A percentile compares a stretch with the other conserved stretches of the same genome.
Conservation (phyloP, 2,888 invertebrate species). For the Poecilus cupreus region DNA sequence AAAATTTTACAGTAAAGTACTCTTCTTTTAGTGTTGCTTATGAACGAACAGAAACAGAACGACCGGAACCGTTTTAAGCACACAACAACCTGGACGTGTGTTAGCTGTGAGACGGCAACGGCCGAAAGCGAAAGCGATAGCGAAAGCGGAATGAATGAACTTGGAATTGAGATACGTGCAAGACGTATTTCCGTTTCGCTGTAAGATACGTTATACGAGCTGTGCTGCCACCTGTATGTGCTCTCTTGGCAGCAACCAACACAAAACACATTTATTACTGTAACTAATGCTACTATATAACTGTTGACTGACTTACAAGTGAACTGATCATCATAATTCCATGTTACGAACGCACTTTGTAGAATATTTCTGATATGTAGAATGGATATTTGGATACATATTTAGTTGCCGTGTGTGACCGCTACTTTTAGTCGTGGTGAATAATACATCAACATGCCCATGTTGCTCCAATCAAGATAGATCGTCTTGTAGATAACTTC, state of each 20-base stretch:
- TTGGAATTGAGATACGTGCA: slow-evolving; percentile 2
- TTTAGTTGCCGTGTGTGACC: slow-evolving; percentile 59
- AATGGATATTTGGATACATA: slow-evolving; percentile 60
- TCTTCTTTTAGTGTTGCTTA: slow-evolving; percentile 25
- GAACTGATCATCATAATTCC: slow-evolving; percentile 57
- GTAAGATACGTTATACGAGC: slow-evolving; percentile 38
- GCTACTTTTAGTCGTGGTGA: slow-evolving; percentile 57
- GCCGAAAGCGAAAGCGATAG: neutral
- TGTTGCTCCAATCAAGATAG: slow-evolving; percentile 52
- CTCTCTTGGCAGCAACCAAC: slow-evolving; percentile 27
- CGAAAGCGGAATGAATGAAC: neutral
- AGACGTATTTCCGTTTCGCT: neutral
- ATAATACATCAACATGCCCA: slow-evolving; percentile 54
- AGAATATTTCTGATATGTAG: slow-evolving; percentile 59
- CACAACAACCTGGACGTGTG: neutral
- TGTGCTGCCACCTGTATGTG: slow-evolving; percentile 36
- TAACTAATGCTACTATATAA: slow-evolving; percentile 46
- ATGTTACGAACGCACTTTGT: slow-evolving; percentile 57
- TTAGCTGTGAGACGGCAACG: neutral
- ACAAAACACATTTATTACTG: slow-evolving; percentile 42
- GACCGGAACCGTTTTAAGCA: neutral
- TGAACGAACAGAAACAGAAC: slow-evolving; percentile 10
- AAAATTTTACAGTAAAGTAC: slow-evolving; percentile 50
- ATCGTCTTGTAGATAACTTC: slow-evolving; percentile 58
- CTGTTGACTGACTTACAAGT: slow-evolving; percentile 53